Evolutionary conservation across 2,888 invertebrate genomes (phyloP), one percentile per base, ranked within the genome.

Genomic region (Stenodema calcarata): DNA sequence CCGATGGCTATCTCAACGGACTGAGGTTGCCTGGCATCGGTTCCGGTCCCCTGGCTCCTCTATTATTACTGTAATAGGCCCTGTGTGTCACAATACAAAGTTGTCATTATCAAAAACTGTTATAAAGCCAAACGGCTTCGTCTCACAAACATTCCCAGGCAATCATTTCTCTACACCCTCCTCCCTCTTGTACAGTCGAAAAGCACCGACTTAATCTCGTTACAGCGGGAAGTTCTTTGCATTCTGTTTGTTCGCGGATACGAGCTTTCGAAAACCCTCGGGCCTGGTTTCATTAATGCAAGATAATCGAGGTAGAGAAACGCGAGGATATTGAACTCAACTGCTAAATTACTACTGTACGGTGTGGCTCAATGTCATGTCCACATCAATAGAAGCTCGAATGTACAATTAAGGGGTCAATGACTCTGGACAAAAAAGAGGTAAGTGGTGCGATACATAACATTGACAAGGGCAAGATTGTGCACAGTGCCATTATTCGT

Each of bases 1-100:
- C 42, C 76, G 76, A 76, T 76, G 76, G 76, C 6, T 76, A 76
- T 76, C 76, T 76, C 41, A 42, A 42, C 76, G 42, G 35, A 23
- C 76, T 76, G 76, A 76, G 76, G 76, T 76, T 76, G 41, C 30
- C 12, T 9, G 75, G 69, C 69, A 69, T 54, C 47, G 83, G 83
- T 83, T 83, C 83, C 83, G 83, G 83, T 73, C 70, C 44, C 70
- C 83, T 70, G 70, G 23, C 81, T 82, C 73, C 83, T 73, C 73
- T 83, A 44, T 83, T 83, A 83, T 83, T 83, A 83, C 69, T 70
- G 41, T 41, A 73, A 83, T 73, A 70, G 82, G 54, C 83, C 83
- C 18, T 73, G 83, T 83, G 83, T 83, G 83, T 73, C 70, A 83
- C 83, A 83, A 73, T 83, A 42, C 83, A 83, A 83, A 83, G 42